These are phyloP conservation scores for Chlamydotis undulata DNA, from an alignment of 2,113 vertebrate genomes.

Conservation along the genomic window DNA sequence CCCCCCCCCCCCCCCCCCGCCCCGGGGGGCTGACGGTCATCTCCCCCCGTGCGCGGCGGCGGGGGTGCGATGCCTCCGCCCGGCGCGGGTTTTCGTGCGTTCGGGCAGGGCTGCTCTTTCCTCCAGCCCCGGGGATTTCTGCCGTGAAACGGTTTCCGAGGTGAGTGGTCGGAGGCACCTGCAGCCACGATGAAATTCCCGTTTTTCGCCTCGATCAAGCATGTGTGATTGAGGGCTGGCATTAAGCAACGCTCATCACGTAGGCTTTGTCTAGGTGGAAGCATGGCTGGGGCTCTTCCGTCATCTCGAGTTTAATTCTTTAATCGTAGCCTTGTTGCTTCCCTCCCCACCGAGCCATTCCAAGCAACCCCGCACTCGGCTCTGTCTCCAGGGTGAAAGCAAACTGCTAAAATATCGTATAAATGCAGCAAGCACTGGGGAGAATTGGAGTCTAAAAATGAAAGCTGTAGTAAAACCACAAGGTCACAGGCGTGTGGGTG, in stretches of 20 bases:
- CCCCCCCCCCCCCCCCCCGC: background rate
- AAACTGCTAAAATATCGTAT: background rate
- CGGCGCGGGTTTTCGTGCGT: background rate
- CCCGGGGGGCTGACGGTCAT: background rate
- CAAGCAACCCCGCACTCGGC: background rate
- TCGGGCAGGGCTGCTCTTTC: background rate
- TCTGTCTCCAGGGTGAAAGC: background rate
- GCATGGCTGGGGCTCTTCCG: slow-evolving; percentile 50
- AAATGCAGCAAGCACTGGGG: background rate
- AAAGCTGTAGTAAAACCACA: slow-evolving; percentile 60
- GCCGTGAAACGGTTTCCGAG: slow-evolving; percentile 14
- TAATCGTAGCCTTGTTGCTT: slow-evolving; percentile 34
- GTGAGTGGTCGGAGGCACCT: slow-evolving; percentile 41
- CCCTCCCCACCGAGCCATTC: background rate
- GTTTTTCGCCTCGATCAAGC: background rate
- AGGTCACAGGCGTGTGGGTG: slow-evolving; percentile 28
- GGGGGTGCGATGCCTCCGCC: slow-evolving; percentile 13
- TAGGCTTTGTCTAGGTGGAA: slow-evolving; percentile 43
- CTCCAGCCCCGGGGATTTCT: background rate
- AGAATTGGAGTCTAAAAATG: slow-evolving; percentile 3
- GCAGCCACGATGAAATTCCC: slow-evolving; percentile 7
- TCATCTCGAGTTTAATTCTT: slow-evolving; percentile 57
- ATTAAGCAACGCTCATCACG: slow-evolving; percentile 7
- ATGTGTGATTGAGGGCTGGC: background rate
- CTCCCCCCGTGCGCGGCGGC: background rate